Evolutionary conservation across 2,888 invertebrate species (phyloP).

Genomic region (Pyralis farinalis): DNA sequence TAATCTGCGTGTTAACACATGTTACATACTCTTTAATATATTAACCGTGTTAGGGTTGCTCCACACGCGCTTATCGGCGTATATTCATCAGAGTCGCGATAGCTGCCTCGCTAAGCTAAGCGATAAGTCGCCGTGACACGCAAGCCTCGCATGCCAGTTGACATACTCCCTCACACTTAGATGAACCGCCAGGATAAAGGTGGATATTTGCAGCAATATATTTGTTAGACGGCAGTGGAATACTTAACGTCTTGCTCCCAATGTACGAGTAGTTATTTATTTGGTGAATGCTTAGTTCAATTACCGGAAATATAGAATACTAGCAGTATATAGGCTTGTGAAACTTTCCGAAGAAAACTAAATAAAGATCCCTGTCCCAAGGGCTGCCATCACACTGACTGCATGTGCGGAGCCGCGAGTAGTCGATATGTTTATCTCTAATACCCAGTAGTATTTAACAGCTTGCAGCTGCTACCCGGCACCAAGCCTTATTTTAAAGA

Average conservation of each 20-base stretch:
- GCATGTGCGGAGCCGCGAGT: too few relatives aligned
- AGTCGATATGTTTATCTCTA: too few relatives aligned
- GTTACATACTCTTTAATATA: background rate
- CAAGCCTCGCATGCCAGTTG: conserved; percentile 11
- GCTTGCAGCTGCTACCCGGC: too few relatives aligned
- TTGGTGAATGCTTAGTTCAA: too few relatives aligned
- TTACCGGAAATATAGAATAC: too few relatives aligned
- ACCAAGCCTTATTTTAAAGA: too few relatives aligned
- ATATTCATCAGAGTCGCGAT: conserved; percentile 40
- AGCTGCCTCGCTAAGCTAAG: conserved; percentile 28
- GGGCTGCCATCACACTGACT: too few relatives aligned
- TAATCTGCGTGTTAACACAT: too few relatives aligned
- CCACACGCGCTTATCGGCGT: conserved; percentile 27
- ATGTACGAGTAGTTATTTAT: background rate
- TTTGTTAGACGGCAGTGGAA: conserved; percentile 7
- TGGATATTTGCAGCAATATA: conserved; percentile 11
- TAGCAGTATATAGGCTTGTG: too few relatives aligned
- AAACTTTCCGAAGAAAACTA: too few relatives aligned
- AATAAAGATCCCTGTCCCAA: too few relatives aligned
- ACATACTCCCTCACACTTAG: conserved; percentile 10
- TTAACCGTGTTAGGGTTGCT: conserved; percentile 15
- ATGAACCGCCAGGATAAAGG: conserved; percentile 16
- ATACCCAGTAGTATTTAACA: too few relatives aligned
- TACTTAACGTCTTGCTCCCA: conserved; percentile 1
- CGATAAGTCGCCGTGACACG: conserved; percentile 28